Percentiles rank a stretch among this genome's conserved stretches.
Evolutionary conservation across 2,888 invertebrate genomes (phyloP).

Genomic region (Polymixis flavicincta): DNA sequence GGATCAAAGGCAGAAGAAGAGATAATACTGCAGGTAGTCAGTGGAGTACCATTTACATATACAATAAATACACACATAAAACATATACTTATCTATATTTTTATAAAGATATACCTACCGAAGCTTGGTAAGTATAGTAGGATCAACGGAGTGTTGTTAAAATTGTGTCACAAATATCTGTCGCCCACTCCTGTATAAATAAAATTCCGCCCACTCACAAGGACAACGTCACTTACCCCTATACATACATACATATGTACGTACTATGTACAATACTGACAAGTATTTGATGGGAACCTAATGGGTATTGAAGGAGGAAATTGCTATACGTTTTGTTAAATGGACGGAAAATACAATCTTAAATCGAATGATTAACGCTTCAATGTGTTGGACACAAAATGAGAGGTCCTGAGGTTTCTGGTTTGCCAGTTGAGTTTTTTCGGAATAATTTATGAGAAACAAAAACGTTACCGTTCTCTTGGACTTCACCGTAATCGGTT

Average conservation of each 20-base stretch:
- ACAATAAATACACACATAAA: no score
- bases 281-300: slow-evolving; percentile 47
- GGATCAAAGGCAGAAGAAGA: no score
- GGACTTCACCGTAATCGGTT: not conserved
- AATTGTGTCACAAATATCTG: slow-evolving; percentile 23
- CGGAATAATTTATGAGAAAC: not conserved
- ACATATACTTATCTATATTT: no score
- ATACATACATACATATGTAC: not conserved
- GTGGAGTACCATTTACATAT: no score
- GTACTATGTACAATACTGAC: slow-evolving; percentile 32
- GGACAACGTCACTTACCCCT: slow-evolving; percentile 6
- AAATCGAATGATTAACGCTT: slow-evolving; percentile 33
- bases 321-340: slow-evolving; percentile 34
- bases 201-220: slow-evolving; percentile 37
- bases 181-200: slow-evolving; percentile 37
- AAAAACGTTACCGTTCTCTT: not conserved
- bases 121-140: slow-evolving; percentile 12
- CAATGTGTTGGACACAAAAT: not conserved
- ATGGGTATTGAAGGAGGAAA: slow-evolving; percentile 48
- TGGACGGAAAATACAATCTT: slow-evolving; percentile 31
- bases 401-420: not conserved
- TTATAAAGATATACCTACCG: no score
- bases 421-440: not conserved
- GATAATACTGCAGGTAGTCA: no score
- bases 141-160: slow-evolving; percentile 4